phyloP scores from a whole-genome alignment of 1,140 invertebrate genomes.

The Tetraneura akinire region DNA sequence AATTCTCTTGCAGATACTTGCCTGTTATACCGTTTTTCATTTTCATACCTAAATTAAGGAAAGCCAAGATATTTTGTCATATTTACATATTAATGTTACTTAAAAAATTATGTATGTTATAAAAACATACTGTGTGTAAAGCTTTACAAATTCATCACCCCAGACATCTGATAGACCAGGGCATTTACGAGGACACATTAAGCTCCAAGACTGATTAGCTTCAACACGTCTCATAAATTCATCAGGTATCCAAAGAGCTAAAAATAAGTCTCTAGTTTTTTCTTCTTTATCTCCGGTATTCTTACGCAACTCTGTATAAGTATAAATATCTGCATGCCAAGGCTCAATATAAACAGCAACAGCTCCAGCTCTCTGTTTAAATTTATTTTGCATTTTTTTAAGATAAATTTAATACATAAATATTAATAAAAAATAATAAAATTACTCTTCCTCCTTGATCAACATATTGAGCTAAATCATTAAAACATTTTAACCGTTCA shows the following conservation, averaged over 20 bases:
- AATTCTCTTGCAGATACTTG: slow-evolving; percentile 84
- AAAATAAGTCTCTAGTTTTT: slow-evolving; percentile 94
- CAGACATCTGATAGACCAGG: slow-evolving; percentile 88
- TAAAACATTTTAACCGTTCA: slow-evolving; percentile 95
- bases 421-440: neutral
- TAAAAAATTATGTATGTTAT: no score
- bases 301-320: slow-evolving; percentile 91
- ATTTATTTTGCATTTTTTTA: neutral
- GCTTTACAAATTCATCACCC: slow-evolving; percentile 91
- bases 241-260: slow-evolving; percentile 98
- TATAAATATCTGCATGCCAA: slow-evolving; percentile 98
- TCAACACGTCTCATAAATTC: slow-evolving; percentile 97
- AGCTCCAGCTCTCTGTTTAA: slow-evolving; percentile 82
- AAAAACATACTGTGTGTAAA: slow-evolving; percentile 74
- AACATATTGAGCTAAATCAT: slow-evolving; percentile 95
- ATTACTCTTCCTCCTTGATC: slow-evolving; percentile 93
- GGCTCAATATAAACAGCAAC: slow-evolving; percentile 98
- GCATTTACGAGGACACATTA: slow-evolving; percentile 96
- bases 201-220: slow-evolving; percentile 81
- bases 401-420: neutral
- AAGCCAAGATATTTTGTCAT: neutral
- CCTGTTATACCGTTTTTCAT: slow-evolving; percentile 73
- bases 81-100: neutral
- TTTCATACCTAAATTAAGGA: slow-evolving; percentile 74
- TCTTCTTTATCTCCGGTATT: slow-evolving; percentile 92